phyloP scores from a whole-genome alignment of 2,888 invertebrate species.

The Xanthia togata region DNA sequence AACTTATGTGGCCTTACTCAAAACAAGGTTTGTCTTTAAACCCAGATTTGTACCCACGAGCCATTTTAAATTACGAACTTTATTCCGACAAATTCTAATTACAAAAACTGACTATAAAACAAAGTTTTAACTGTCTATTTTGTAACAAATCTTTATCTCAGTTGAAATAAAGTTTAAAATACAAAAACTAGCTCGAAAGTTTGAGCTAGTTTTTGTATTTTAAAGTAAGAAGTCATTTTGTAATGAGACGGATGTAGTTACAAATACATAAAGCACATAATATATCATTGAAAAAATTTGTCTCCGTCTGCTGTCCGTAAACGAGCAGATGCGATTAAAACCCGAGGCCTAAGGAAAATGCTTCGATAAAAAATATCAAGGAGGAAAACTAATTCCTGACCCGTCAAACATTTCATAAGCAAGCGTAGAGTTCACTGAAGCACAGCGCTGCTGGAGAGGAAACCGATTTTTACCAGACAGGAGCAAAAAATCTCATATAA shows the following conservation, averaged over 20 bases:
- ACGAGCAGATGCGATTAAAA: slow-evolving; percentile 49
- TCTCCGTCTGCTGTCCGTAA: slow-evolving; percentile 21
- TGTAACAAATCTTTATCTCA: background rate
- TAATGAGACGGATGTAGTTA: background rate
- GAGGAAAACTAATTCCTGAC: slow-evolving; percentile 83
- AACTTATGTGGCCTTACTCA: background rate
- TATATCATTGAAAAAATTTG: slow-evolving; percentile 2
- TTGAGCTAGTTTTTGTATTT: background rate
- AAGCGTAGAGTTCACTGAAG: slow-evolving; percentile 75
- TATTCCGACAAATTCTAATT: background rate
- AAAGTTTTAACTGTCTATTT: background rate
- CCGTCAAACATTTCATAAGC: slow-evolving; percentile 87
- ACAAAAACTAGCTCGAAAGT: background rate
- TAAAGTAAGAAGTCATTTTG: background rate
- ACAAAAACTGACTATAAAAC: background rate
- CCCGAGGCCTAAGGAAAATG: slow-evolving; percentile 49
- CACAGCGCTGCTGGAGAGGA: slow-evolving; percentile 69
- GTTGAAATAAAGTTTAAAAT: background rate
- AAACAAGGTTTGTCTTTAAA: background rate
- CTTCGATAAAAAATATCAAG: slow-evolving; percentile 68
- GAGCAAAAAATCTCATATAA: slow-evolving; percentile 73
- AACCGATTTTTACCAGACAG: slow-evolving; percentile 79
- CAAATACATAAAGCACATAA: background rate
- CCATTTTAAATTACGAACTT: background rate
- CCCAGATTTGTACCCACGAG: background rate